These are phyloP conservation scores for Theodoxus fluviatilis DNA, from an alignment of 2,888 invertebrate genomes.

Conservation along the genomic window DNA sequence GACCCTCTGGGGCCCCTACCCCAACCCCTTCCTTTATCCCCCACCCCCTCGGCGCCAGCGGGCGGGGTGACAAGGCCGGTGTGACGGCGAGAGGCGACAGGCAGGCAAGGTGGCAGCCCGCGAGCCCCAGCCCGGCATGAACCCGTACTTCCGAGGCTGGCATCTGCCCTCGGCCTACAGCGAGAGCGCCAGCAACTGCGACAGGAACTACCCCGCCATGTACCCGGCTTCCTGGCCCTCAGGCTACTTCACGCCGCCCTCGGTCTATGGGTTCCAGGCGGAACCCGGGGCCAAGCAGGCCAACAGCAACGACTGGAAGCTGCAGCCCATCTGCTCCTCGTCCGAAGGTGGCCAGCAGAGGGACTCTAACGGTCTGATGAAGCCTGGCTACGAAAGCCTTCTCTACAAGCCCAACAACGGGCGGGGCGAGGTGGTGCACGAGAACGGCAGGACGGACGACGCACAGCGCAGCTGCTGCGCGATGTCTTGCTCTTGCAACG, in stretches of 20 bases:
- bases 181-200: conserved; percentile 51
- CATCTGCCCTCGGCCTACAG: conserved; percentile 54
- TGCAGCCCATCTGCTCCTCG: conserved; percentile 46
- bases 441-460: conserved; percentile 41
- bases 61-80: too few species aligned
- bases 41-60: too few species aligned
- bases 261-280: conserved; percentile 51
- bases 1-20: background rate
- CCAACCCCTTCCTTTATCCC: background rate
- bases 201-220: conserved; percentile 52
- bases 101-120: too few species aligned
- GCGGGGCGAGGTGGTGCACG: conserved; percentile 31
- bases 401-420: conserved; percentile 46
- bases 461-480: conserved; percentile 51
- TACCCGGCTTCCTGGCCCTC: conserved; percentile 53
- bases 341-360: conserved; percentile 41
- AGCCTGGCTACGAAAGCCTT: conserved; percentile 49
- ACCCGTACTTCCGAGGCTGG: conserved; percentile 58
- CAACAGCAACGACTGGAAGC: conserved; percentile 50
- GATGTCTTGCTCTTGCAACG: conserved; percentile 51
- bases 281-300: conserved; percentile 43
- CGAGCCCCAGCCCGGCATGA: conserved; percentile 40
- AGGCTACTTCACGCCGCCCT: conserved; percentile 50
- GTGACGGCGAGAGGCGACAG: too few species aligned
- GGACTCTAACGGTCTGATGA: conserved; percentile 36